These are phyloP conservation scores for Catocala sponsa DNA, from an alignment of 2,888 invertebrate genomes.

Conservation along the genomic window DNA sequence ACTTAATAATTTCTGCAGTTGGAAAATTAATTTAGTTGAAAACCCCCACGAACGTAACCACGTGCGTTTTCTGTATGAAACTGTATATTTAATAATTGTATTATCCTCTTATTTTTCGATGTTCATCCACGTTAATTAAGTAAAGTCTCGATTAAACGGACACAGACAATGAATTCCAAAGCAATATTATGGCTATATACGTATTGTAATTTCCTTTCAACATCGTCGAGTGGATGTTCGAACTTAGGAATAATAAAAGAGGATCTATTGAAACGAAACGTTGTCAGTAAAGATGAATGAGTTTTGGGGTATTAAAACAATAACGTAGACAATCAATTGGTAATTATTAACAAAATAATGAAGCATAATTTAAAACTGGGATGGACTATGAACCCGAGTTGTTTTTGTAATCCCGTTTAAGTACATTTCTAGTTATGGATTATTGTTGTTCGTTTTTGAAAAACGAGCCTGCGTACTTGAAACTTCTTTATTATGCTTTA, in stretches of 20 bases:
- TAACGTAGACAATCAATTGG: constrained; percentile 11
- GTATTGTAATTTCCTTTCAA: constrained; percentile 30
- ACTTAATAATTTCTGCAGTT: too few species aligned
- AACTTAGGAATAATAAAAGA: constrained; percentile 33
- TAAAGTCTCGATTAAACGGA: constrained; percentile 12
- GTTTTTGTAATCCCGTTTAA: too few species aligned
- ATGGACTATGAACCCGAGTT: too few species aligned
- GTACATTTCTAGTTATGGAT: too few species aligned
- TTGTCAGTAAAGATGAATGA: constrained; percentile 18
- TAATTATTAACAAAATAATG: neutral
- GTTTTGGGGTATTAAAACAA: constrained; percentile 18
- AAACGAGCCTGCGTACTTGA: too few species aligned
- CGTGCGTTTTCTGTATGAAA: too few species aligned
- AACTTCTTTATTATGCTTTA: too few species aligned
- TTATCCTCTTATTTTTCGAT: constrained; percentile 3
- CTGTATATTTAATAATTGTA: too few species aligned
- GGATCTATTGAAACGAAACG: constrained; percentile 22
- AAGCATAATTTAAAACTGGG: neutral
- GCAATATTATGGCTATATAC: constrained; percentile 16
- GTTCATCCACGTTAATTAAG: constrained; percentile 18
- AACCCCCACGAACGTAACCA: too few species aligned
- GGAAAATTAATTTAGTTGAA: too few species aligned
- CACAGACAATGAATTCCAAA: constrained; percentile 17
- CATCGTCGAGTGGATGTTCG: constrained; percentile 18
- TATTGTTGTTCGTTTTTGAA: too few species aligned